phyloP scores from a whole-genome alignment of 2,797 vertebrate genomes.

The Cyclopterus lumpus region DNA sequence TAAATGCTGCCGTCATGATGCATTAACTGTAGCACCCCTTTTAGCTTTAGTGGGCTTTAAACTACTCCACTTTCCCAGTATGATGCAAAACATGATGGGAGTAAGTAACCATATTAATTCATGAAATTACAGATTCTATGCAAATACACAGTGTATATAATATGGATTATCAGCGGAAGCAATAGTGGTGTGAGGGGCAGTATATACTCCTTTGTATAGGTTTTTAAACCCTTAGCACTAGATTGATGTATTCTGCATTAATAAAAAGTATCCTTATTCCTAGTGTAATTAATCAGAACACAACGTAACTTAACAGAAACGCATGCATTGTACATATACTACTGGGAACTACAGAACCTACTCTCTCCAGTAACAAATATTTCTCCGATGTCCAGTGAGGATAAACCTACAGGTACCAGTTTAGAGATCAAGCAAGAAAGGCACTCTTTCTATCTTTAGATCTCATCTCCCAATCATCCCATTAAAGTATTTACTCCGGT shows the following conservation, averaged over 20 bases:
- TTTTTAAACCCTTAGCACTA: neutral
- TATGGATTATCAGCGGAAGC: neutral
- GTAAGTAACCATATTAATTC: conserved; percentile 31
- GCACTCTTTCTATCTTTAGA: neutral
- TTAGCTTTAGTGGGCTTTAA: conserved; percentile 14
- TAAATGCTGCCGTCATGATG: conserved; percentile 15
- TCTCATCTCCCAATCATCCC: neutral
- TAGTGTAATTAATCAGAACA: neutral
- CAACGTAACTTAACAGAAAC: neutral
- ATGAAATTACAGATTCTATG: conserved; percentile 32
- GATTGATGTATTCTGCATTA: neutral
- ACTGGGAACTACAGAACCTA: neutral
- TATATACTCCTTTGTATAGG: neutral
- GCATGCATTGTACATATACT: neutral
- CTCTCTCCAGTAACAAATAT: neutral
- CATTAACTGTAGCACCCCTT: conserved; percentile 15
- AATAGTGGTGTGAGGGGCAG: neutral
- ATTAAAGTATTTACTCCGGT: neutral
- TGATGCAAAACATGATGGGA: conserved; percentile 21
- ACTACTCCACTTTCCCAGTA: conserved; percentile 1
- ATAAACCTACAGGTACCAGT: neutral
- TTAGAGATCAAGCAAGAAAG: neutral
- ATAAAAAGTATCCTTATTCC: neutral
- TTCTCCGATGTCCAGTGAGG: neutral
- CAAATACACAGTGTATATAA: conserved; percentile 9